These are phyloP conservation scores for Cheumatopsyche charites DNA, from an alignment of 1,140 invertebrate species.

Conservation along the genomic window DNA sequence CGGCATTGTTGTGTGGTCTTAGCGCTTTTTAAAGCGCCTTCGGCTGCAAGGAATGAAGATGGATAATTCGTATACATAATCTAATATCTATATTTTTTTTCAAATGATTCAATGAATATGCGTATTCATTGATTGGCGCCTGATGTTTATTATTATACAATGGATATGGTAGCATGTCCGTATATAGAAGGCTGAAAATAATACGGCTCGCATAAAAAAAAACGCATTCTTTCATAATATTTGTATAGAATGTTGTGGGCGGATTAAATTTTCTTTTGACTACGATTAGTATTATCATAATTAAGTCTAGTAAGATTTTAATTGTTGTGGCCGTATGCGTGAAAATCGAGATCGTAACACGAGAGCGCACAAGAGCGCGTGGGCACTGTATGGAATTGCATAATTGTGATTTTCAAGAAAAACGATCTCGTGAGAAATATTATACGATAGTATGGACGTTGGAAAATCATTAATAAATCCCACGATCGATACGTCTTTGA, in stretches of 20 bases:
- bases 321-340: neutral
- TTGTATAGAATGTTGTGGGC: slow-evolving; percentile 10
- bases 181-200: slow-evolving; percentile 11
- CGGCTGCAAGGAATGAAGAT: no score
- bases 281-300: slow-evolving; percentile 3
- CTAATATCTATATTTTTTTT: no score
- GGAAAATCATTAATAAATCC: slow-evolving; percentile 14
- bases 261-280: neutral
- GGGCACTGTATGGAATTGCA: slow-evolving; percentile 1
- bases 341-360: slow-evolving; percentile 4
- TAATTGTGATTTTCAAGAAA: slow-evolving; percentile 10
- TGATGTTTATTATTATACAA: neutral
- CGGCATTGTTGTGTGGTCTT: no score
- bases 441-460: neutral
- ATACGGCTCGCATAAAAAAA: neutral
- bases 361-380: neutral
- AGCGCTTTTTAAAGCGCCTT: no score
- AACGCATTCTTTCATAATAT: neutral
- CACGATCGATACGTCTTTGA: neutral
- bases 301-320: neutral
- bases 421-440: slow-evolving; percentile 22
- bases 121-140: slow-evolving; percentile 1
- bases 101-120: neutral
- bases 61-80: no score
- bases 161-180: slow-evolving; percentile 5